Base-by-base conservation (phyloP, 1,140 invertebrate genomes). In the Drosophila repletoides region DNA sequence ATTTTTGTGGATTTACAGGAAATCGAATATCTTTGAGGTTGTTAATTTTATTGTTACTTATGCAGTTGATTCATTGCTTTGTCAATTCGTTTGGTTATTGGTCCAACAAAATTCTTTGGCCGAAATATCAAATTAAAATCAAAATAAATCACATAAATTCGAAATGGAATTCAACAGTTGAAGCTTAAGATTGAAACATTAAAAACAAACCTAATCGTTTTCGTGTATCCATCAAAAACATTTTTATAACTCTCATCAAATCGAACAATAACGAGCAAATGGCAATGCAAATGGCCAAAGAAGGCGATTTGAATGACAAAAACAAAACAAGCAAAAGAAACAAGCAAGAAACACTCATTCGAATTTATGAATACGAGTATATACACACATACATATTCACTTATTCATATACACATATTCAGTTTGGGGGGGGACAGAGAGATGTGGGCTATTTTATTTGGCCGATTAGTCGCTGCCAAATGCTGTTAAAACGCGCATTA, bases 241-340 rank as follows among this genome's bases (percentile, higher is more conserved):
- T 76, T 76, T 76, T 76, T 76, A 76, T 76, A 51, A 38, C 51
- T 22, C 52, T 53, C 66, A 71, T 76, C 76, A 76, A 76, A 65
- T 24, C 41, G 46, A 66, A 55, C 38, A 36, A 22, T 46, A 59
- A 41, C 29, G 22, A 40, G 29, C 28, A 19, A 49, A 22, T 61
- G n/a, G 51, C 48, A 70, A 76, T 76, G 72, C 72, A 76, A 76
- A 76, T 76, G 53, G 33, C 28, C 21, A 34, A 34, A 66, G 66
- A 65, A 66, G 73, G 58, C 66, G 67, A 76, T 76, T 76, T 76
- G 73, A 76, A 76, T 76, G 73, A 76, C 73, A 76, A 76, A 76
- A 53, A n/a, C n/a, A 72, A 40, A 70, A 68, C 41, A 74, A 64
- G 46, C 4, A 14, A 5, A 4, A 15, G 10, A 41, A 7, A 29